A percentile compares a stretch with the other conserved stretches of the same genome.
Conservation (phyloP, 2,797 vertebrate species). For the Xenentodon cancila region DNA sequence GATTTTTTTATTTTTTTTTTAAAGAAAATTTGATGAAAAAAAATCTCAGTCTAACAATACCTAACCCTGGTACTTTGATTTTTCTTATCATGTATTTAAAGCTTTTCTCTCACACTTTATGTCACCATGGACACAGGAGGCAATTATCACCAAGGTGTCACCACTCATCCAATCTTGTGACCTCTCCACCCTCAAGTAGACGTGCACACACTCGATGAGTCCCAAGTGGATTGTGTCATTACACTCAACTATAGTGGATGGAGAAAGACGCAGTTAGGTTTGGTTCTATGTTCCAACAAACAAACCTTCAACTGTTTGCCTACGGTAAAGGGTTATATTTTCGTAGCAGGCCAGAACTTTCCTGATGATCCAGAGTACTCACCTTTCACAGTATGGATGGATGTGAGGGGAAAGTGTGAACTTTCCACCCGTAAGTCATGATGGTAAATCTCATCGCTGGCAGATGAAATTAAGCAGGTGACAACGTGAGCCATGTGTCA, state of each 20-base stretch:
- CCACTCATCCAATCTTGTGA: slow-evolving; percentile 43
- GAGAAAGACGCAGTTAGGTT: background rate
- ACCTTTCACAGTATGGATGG: background rate
- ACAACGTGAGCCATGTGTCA: background rate
- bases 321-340: slow-evolving; percentile 1
- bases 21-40: background rate
- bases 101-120: slow-evolving; percentile 13
- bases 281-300: background rate
- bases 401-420: background rate
- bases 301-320: background rate
- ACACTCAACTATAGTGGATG: background rate
- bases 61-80: too few species aligned
- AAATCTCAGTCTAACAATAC: too few species aligned
- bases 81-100: too few species aligned
- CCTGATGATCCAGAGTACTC: background rate
- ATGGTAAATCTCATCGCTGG: slow-evolving; percentile 6
- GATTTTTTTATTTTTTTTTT: too few species aligned
- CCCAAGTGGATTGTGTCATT: slow-evolving; percentile 2
- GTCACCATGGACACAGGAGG: background rate
- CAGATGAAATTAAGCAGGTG: slow-evolving; percentile 21
- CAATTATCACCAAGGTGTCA: slow-evolving; percentile 61
- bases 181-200: slow-evolving; percentile 6
- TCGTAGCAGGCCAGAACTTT: background rate
- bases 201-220: slow-evolving; percentile 6
- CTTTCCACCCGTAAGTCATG: background rate